A percentile compares a stretch with the other conserved stretches of the same genome.
These are phyloP conservation scores for Thysanoteuthis rhombus DNA, from an alignment of 2,888 invertebrate genomes.

Conservation along the genomic window DNA sequence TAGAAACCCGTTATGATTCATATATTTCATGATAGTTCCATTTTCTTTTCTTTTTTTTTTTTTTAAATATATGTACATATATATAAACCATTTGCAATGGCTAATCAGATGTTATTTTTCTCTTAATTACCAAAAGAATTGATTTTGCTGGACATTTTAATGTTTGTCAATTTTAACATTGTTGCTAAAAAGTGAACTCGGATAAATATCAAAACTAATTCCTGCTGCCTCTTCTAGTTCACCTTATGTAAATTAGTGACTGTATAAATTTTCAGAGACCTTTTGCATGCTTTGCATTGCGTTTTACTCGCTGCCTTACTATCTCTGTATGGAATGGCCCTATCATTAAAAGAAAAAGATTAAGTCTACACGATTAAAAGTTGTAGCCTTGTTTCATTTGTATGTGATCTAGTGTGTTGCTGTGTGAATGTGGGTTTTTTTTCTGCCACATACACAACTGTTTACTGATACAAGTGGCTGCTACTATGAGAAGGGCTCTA, in stretches of 20 bases:
- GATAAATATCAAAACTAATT: not conserved
- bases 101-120: not conserved
- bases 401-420: conserved; percentile 28
- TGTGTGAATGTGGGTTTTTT: conserved; percentile 21
- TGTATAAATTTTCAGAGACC: not conserved
- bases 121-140: not conserved
- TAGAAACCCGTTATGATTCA: not conserved
- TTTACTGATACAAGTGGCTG: not conserved
- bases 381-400: conserved; percentile 16
- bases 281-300: not conserved
- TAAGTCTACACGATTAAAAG: conserved; percentile 24
- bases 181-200: no score
- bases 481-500: not conserved
- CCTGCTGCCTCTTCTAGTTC: not conserved
- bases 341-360: not conserved
- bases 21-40: not conserved
- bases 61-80: no score
- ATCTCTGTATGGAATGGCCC: conserved; percentile 26
- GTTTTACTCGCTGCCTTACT: not conserved
- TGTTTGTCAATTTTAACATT: not conserved
- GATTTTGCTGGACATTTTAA: not conserved
- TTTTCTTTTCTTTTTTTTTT: no score
- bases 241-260: not conserved
- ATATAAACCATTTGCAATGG: not conserved
- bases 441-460: not conserved